A percentile compares a stretch with the other conserved stretches of the same genome.
Conservation (phyloP, 2,888 invertebrate genomes). For the Holacanthella duospinosa region DNA sequence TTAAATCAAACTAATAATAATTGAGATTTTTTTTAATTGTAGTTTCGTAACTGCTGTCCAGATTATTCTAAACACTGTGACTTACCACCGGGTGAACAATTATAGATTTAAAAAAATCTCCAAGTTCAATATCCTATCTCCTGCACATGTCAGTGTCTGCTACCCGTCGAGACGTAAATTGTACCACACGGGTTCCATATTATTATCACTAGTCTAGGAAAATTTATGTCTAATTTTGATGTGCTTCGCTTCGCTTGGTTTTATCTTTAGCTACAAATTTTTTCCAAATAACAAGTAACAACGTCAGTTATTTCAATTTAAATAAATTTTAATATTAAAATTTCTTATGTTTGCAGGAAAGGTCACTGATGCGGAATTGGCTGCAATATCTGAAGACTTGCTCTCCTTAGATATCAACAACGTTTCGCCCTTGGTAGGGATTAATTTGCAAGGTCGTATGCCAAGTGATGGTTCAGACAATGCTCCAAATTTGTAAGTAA, state of each 20-base stretch:
- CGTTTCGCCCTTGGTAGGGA: slow-evolving; percentile 54
- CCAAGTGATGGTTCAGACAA: slow-evolving; percentile 58
- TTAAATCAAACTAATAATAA: not conserved
- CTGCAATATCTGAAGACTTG: slow-evolving; percentile 59
- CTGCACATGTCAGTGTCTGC: too few species aligned
- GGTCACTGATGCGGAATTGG: slow-evolving; percentile 52
- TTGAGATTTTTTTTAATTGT: not conserved
- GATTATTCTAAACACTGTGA: not conserved
- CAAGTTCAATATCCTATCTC: too few species aligned
- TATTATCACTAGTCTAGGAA: not conserved
- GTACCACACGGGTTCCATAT: too few species aligned
- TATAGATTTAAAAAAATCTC: not conserved
- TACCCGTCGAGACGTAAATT: too few species aligned
- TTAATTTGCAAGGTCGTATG: slow-evolving; percentile 65
- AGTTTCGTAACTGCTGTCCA: not conserved
- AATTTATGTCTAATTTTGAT: not conserved
- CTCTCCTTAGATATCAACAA: slow-evolving; percentile 61
- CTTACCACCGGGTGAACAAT: not conserved
- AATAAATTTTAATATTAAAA: too few species aligned
- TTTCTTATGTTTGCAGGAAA: not conserved
- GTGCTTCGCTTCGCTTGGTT: too few species aligned
- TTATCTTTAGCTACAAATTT: too few species aligned
- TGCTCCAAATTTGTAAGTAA: slow-evolving; percentile 62
- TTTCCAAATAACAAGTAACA: too few species aligned
- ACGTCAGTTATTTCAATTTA: too few species aligned